A percentile compares a stretch with the other conserved stretches of the same genome.
Evolutionary conservation across 2,888 invertebrate genomes (phyloP).

Genomic region (Luffia ferchaultella): DNA sequence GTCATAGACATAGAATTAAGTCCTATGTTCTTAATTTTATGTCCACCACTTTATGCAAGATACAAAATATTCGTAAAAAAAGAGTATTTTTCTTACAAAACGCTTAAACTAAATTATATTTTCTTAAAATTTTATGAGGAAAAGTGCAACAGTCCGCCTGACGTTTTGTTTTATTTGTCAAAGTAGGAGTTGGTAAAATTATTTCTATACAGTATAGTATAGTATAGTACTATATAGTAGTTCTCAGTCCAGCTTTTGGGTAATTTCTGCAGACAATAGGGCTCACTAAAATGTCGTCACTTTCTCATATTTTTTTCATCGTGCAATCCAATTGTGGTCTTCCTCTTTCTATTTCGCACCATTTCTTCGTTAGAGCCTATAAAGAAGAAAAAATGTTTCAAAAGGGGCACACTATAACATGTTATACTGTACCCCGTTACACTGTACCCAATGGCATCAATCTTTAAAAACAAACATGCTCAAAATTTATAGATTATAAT

Average conservation of each 20-base stretch:
- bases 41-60: not conserved
- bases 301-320: conserved; percentile 11
- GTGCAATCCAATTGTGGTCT: conserved; percentile 12
- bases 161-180: not conserved
- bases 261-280: not conserved
- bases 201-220: conserved; percentile 3
- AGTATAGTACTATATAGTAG: not conserved
- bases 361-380: conserved; percentile 11
- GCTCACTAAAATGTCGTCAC: no score
- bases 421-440: no score
- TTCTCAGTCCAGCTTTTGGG: not conserved
- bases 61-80: not conserved
- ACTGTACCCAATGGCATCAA: no score
- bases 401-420: no score
- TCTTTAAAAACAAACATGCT: no score
- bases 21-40: not conserved
- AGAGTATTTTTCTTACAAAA: not conserved
- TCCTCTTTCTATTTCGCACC: conserved; percentile 12
- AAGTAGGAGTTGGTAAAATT: not conserved
- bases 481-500: no score
- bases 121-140: not conserved
- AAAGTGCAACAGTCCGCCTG: not conserved
- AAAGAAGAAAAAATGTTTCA: no score
- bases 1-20: not conserved
- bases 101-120: not conserved